These are phyloP conservation scores for Oscheius sp. DNA, from an alignment of 2,888 invertebrate genomes.

Conservation along the genomic window DNA sequence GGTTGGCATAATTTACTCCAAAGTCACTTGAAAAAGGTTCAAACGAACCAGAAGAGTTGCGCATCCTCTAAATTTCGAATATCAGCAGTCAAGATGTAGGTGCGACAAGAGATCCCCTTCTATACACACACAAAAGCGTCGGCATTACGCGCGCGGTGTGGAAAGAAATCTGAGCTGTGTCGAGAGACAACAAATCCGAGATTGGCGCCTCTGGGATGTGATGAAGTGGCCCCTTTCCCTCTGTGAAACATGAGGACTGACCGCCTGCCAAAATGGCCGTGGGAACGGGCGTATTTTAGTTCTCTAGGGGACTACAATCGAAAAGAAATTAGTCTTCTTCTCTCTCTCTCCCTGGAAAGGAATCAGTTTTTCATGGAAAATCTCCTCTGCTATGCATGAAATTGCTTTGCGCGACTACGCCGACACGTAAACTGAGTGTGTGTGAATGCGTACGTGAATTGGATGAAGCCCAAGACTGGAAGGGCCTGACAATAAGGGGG, in stretches of 20 bases:
- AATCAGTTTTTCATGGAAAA: too few relatives aligned
- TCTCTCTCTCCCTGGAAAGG: too few relatives aligned
- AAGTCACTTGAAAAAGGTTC: not conserved
- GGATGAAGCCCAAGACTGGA: too few relatives aligned
- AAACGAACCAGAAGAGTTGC: slow-evolving; percentile 1
- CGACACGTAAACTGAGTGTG: too few relatives aligned
- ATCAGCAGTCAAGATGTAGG: slow-evolving; percentile 6
- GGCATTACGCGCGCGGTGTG: not conserved
- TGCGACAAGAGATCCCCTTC: slow-evolving; percentile 2
- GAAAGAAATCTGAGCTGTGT: slow-evolving; percentile 19
- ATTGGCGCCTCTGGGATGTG: slow-evolving; percentile 14
- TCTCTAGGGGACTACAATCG: not conserved
- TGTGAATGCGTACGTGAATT: too few relatives aligned
- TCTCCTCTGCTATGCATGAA: too few relatives aligned
- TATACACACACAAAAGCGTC: slow-evolving; percentile 18
- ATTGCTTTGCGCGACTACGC: too few relatives aligned
- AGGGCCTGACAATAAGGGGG: too few relatives aligned
- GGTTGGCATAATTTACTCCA: too few relatives aligned
- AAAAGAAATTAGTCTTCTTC: too few relatives aligned
- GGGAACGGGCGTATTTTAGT: not conserved
- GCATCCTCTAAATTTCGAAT: not conserved
- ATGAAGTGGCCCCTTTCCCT: not conserved
- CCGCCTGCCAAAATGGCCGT: not conserved
- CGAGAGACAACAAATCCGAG: slow-evolving; percentile 21
- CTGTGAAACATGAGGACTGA: slow-evolving; percentile 15